Evolutionary conservation across 2,113 vertebrate genomes (phyloP).

Genomic region (Anthoscopus minutus): DNA sequence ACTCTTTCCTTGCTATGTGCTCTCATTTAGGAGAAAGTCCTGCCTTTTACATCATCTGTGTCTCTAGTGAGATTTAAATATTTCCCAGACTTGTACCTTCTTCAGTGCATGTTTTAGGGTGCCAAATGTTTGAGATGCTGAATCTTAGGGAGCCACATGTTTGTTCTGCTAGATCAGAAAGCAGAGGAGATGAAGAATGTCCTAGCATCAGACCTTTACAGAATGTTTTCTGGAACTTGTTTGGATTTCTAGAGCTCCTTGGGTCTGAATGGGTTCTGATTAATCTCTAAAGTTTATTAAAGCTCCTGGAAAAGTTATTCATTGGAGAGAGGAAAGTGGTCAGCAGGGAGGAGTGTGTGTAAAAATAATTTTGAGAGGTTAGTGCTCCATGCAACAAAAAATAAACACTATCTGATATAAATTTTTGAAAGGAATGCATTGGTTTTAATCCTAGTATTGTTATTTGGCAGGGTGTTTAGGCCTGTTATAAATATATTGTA

Average conservation of each 20-base stretch:
- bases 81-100: background rate
- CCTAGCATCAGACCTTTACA: background rate
- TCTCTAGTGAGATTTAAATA: background rate
- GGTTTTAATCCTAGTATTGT: background rate
- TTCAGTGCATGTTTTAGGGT: background rate
- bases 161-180: background rate
- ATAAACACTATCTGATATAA: background rate
- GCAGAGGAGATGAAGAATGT: background rate
- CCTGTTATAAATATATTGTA: background rate
- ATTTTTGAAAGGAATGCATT: background rate
- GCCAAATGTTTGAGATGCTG: background rate
- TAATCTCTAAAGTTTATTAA: background rate
- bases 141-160: background rate
- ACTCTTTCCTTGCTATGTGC: background rate
- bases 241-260: background rate
- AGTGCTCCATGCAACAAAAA: background rate
- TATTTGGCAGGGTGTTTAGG: background rate
- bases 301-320: background rate
- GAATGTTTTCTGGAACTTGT: background rate
- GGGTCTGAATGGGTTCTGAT: background rate
- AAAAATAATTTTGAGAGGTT: background rate
- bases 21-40: background rate
- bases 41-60: background rate
- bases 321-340: background rate
- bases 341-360: background rate